Evolutionary conservation across 2,888 invertebrate species (phyloP).

Genomic region (Elegia similella): DNA sequence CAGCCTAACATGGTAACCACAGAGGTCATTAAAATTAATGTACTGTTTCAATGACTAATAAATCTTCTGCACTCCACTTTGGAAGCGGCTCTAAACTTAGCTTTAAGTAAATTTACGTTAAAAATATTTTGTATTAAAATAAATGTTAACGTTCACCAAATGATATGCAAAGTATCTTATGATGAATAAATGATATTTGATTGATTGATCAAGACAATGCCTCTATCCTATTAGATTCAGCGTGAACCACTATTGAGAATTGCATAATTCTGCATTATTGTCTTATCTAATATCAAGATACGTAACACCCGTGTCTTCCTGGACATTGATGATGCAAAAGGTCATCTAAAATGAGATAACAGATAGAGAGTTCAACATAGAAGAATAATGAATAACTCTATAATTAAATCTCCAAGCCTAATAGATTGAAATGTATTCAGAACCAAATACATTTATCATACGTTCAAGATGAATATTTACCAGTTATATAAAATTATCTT

Average conservation of each 20-base stretch:
- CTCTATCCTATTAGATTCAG: not conserved
- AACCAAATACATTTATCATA: not conserved
- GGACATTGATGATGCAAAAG: not conserved
- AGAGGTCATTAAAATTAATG: too few relatives aligned
- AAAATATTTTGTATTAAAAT: too few relatives aligned
- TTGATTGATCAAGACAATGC: not conserved
- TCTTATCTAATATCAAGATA: slow-evolving; percentile 10
- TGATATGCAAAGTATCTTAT: too few relatives aligned
- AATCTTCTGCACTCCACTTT: too few relatives aligned
- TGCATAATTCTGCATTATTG: slow-evolving; percentile 2
- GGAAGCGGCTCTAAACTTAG: too few relatives aligned
- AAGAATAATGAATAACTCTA: not conserved
- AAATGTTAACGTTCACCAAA: too few relatives aligned
- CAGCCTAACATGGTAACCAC: too few relatives aligned
- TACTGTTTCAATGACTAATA: too few relatives aligned
- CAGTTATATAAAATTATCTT: not conserved
- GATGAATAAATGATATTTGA: too few relatives aligned
- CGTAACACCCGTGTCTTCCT: slow-evolving; percentile 4
- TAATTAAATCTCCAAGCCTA: not conserved
- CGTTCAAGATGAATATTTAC: not conserved
- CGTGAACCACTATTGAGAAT: not conserved
- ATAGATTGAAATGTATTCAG: not conserved
- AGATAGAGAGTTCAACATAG: not conserved
- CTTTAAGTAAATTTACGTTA: too few relatives aligned
- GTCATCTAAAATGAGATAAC: not conserved